These are phyloP conservation scores for Nomada lathburiana DNA, from an alignment of 2,888 invertebrate genomes.

Conservation along the genomic window DNA sequence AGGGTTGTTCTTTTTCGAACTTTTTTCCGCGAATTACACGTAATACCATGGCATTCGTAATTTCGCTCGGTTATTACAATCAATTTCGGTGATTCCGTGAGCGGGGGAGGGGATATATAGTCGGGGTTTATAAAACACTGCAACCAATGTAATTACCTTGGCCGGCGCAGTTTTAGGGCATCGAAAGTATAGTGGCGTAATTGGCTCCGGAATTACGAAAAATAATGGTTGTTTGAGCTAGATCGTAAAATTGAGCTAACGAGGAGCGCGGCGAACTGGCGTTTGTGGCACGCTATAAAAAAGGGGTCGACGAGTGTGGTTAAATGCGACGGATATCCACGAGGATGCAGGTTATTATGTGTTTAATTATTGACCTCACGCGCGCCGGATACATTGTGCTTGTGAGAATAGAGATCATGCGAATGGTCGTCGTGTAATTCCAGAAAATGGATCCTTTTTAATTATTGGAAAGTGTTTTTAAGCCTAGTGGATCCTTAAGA, in stretches of 20 bases:
- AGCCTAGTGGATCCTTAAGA: too few relatives aligned
- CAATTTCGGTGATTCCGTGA: conserved; percentile 52
- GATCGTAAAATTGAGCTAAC: conserved; percentile 82
- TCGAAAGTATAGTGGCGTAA: conserved; percentile 53
- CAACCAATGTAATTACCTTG: conserved; percentile 64
- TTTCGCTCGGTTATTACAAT: conserved; percentile 59
- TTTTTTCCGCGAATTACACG: conserved; percentile 34
- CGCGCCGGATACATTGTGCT: conserved; percentile 20
- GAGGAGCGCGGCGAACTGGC: conserved; percentile 71
- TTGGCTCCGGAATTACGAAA: conserved; percentile 70
- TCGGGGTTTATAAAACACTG: conserved; percentile 54
- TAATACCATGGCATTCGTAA: conserved; percentile 45
- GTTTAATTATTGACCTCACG: conserved; percentile 78
- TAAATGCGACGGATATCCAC: conserved; percentile 70
- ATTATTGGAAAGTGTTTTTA: too few relatives aligned
- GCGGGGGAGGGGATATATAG: conserved; percentile 7
- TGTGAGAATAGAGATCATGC: conserved; percentile 6
- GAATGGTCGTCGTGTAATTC: not conserved
- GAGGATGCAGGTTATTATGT: conserved; percentile 74
- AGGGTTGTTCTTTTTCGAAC: not conserved
- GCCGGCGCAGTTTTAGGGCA: conserved; percentile 54
- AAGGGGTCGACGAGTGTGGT: conserved; percentile 67
- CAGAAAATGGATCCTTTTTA: not conserved
- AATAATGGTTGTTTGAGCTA: conserved; percentile 67
- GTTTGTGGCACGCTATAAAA: conserved; percentile 75